These are phyloP conservation scores for Patella vulgata DNA, from an alignment of 1,140 invertebrate genomes.

Conservation along the genomic window DNA sequence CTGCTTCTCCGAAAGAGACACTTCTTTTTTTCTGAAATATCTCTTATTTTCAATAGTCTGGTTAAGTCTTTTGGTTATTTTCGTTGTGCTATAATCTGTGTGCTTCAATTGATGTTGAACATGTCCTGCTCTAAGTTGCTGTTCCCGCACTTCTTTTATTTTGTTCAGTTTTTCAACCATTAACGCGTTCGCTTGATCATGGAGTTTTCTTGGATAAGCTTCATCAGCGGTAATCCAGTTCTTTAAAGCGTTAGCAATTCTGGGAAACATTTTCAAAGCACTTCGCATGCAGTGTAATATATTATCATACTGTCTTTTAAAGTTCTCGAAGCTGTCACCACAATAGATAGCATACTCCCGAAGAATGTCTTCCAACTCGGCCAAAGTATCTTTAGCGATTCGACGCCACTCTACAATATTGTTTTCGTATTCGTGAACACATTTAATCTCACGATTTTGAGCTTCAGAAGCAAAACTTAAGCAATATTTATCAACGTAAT, in stretches of 20 bases:
- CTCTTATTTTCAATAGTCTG: slow-evolving; percentile 21
- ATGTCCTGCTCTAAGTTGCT: slow-evolving; percentile 15
- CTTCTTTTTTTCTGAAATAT: slow-evolving; percentile 27
- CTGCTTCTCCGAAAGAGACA: slow-evolving; percentile 18
- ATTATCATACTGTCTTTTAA: slow-evolving; percentile 31
- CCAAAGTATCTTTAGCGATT: slow-evolving; percentile 11
- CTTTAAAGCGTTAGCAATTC: slow-evolving; percentile 30
- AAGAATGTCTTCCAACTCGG: slow-evolving; percentile 21
- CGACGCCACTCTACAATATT: slow-evolving; percentile 26
- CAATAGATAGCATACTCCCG: slow-evolving; percentile 18
- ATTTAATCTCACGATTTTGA: slow-evolving; percentile 24
- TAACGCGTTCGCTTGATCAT: slow-evolving; percentile 28
- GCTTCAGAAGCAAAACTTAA: slow-evolving; percentile 37
- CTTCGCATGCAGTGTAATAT: slow-evolving; percentile 34
- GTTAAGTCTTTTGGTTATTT: slow-evolving; percentile 20
- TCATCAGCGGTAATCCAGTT: slow-evolving; percentile 44
- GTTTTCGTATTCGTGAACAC: slow-evolving; percentile 42
- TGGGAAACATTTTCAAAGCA: slow-evolving; percentile 20
- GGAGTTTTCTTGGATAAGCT: slow-evolving; percentile 37
- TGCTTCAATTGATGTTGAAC: slow-evolving; percentile 18
- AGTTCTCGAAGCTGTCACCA: slow-evolving; percentile 23
- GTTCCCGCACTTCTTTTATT: slow-evolving; percentile 23
- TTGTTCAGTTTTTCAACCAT: slow-evolving; percentile 23
- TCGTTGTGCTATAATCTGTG: slow-evolving; percentile 23
- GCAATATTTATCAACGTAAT: slow-evolving; percentile 38